Percentiles rank a stretch among this genome's conserved stretches.
Evolutionary conservation across 2,797 vertebrate genomes (phyloP).

Genomic region (Darevskia mixta): DNA sequence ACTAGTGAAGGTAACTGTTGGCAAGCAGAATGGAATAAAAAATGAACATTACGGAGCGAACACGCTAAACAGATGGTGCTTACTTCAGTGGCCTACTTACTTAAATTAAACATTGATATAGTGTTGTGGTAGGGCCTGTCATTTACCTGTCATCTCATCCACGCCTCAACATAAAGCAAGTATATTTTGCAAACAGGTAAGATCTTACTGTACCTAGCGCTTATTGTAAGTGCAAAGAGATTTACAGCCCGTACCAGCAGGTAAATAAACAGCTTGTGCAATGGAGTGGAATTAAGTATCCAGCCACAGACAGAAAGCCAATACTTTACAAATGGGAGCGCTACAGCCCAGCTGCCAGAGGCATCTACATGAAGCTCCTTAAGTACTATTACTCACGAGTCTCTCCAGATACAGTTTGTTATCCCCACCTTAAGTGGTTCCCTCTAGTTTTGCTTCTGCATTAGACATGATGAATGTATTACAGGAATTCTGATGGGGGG

Average conservation of each 20-base stretch:
- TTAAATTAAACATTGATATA: conserved; percentile 33
- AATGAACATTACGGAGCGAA: conserved; percentile 43
- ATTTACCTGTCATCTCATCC: conserved; percentile 41
- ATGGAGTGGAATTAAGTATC: conserved; percentile 67
- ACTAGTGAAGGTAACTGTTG: conserved; percentile 28
- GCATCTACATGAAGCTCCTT: conserved; percentile 65
- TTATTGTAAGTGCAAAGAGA: conserved; percentile 64
- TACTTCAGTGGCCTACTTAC: conserved; percentile 44
- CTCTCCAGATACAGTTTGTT: conserved; percentile 66
- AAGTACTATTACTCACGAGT: conserved; percentile 61
- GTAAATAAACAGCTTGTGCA: conserved; percentile 73
- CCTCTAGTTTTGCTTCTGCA: conserved; percentile 62
- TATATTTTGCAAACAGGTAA: conserved; percentile 37
- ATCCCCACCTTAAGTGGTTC: conserved; percentile 61
- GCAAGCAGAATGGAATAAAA: conserved; percentile 44
- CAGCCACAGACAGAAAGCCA: conserved; percentile 74
- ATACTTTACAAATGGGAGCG: conserved; percentile 70
- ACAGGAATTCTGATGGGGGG: conserved; percentile 57
- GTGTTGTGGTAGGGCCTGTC: conserved; percentile 24
- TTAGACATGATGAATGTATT: conserved; percentile 69
- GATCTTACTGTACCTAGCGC: conserved; percentile 48
- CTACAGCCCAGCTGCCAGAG: conserved; percentile 46
- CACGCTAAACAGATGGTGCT: conserved; percentile 46
- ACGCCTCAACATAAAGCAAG: neutral
- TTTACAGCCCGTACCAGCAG: conserved; percentile 65